Percentiles rank a stretch among this genome's conserved stretches.
phyloP scores from a whole-genome alignment of 2,797 vertebrate genomes.

The Alca torda region DNA sequence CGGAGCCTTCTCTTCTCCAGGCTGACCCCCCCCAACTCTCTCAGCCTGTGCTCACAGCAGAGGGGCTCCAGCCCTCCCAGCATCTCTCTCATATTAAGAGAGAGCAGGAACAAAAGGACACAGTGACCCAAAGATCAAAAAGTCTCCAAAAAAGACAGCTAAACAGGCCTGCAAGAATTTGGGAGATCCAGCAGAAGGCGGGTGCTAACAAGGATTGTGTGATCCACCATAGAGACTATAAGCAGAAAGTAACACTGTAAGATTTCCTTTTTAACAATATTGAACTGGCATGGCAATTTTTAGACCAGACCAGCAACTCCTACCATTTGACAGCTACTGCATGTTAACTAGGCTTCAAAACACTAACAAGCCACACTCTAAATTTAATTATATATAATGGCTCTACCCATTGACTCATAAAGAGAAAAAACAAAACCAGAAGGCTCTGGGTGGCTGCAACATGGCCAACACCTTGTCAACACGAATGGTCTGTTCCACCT shows the following conservation, averaged over 20 bases:
- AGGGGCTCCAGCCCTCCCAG: not conserved
- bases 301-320: not conserved
- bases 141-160: not conserved
- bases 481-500: slow-evolving; percentile 5
- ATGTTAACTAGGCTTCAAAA: not conserved
- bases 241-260: not conserved
- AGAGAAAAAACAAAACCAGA: not conserved
- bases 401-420: not conserved
- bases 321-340: not conserved
- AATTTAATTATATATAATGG: not conserved
- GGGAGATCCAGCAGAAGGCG: not conserved
- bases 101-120: not conserved
- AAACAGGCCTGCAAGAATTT: not conserved
- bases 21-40: not conserved
- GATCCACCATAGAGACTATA: not conserved
- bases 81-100: not conserved
- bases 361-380: not conserved
- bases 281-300: not conserved
- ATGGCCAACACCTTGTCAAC: not conserved
- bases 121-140: not conserved
- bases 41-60: not conserved
- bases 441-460: not conserved
- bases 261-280: not conserved
- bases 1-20: not conserved
- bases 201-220: not conserved